Conservation (phyloP, 2,113 vertebrate genomes). For the Tragelaphus scriptus region DNA sequence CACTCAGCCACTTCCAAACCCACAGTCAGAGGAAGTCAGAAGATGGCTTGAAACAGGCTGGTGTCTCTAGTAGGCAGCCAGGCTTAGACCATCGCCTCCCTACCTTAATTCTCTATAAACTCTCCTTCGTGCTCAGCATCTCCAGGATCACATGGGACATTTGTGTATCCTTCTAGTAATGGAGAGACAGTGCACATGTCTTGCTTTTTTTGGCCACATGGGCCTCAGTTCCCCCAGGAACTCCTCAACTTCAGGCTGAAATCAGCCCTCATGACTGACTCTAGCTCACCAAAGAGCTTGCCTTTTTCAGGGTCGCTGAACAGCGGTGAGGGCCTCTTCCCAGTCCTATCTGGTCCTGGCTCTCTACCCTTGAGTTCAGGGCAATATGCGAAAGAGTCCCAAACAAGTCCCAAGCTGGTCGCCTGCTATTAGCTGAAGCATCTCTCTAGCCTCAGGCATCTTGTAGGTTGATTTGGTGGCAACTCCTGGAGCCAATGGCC, state of each 20-base stretch:
- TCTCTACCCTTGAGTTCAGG: background rate
- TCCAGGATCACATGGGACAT: background rate
- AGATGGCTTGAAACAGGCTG: background rate
- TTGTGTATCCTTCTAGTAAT: background rate
- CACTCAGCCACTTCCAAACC: background rate
- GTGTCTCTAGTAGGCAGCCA: background rate
- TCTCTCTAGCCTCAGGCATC: background rate
- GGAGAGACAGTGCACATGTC: accelerated
- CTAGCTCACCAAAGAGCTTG: background rate
- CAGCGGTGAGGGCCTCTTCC: background rate
- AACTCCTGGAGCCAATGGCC: background rate
- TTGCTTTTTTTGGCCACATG: background rate
- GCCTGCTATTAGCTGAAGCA: too few relatives aligned
- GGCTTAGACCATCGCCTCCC: background rate
- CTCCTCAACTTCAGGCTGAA: background rate
- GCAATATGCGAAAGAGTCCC: background rate
- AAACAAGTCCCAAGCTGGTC: too few relatives aligned
- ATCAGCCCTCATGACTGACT: background rate
- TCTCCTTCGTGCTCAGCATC: accelerated
- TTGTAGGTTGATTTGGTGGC: background rate
- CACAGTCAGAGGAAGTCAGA: background rate
- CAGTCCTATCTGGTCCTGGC: background rate
- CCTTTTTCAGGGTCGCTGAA: background rate
- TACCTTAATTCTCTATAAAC: accelerated
- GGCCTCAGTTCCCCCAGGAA: background rate